phyloP scores from a whole-genome alignment of 2,797 vertebrate species.

The Gymnothorax javanicus region DNA sequence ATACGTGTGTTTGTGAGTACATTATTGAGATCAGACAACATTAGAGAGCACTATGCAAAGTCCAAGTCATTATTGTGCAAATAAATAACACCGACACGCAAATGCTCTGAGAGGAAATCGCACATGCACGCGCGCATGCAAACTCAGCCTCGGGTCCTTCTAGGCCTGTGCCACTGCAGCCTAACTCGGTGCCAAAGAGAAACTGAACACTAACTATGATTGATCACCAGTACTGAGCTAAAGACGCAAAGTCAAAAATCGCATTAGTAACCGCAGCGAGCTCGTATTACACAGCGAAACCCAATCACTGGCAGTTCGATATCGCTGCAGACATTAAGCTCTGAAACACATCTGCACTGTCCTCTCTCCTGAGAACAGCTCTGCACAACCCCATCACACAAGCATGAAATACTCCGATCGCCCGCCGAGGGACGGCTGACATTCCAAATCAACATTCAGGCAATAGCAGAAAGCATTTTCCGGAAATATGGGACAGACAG shows the following conservation, averaged over 20 bases:
- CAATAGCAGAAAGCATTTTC: too few relatives aligned
- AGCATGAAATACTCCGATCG: background rate
- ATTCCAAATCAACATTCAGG: too few relatives aligned
- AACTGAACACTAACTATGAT: background rate
- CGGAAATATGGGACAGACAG: too few relatives aligned
- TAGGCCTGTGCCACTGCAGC: background rate
- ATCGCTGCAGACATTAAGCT: background rate
- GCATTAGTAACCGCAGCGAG: background rate
- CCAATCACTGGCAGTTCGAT: background rate
- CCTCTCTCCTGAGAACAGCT: background rate
- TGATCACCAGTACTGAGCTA: background rate
- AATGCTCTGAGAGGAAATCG: too few relatives aligned
- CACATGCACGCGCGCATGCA: background rate
- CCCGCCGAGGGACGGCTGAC: too few relatives aligned
- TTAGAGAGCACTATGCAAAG: too few relatives aligned
- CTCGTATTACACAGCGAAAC: slow-evolving; percentile 1
- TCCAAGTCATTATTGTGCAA: too few relatives aligned
- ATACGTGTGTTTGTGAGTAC: too few relatives aligned
- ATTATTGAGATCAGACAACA: too few relatives aligned
- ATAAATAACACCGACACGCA: too few relatives aligned
- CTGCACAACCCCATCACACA: background rate
- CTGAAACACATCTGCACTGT: background rate
- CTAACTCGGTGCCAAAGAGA: background rate
- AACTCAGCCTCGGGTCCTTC: background rate
- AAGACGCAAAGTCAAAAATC: background rate